phyloP scores from a whole-genome alignment of 2,797 vertebrate species.

The Phrynocephalus vlangalii region DNA sequence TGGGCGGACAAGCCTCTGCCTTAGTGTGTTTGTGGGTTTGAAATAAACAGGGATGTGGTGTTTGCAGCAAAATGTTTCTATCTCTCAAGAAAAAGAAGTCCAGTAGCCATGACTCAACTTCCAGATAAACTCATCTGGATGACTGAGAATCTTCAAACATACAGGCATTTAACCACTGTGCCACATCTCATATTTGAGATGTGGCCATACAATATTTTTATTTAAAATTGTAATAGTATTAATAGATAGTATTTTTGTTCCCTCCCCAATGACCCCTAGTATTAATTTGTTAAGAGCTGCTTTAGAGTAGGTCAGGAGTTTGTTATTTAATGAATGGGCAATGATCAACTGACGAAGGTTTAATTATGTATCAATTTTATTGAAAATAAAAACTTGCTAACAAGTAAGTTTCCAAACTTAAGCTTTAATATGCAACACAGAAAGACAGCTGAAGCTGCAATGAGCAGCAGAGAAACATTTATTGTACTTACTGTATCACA shows the following conservation, averaged over 20 bases:
- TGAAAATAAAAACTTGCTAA: conserved; percentile 38
- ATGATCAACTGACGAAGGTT: conserved; percentile 26
- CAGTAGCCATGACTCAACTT: too few species aligned
- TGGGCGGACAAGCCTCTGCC: too few species aligned
- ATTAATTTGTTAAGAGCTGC: background rate
- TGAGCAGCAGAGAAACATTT: conserved; percentile 72
- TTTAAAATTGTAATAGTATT: background rate
- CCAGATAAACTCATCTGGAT: too few species aligned
- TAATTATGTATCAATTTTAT: conserved; percentile 45
- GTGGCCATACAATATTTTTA: background rate
- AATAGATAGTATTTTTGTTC: background rate
- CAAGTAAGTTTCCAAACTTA: conserved; percentile 14
- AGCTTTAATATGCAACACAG: conserved; percentile 35
- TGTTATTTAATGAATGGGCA: background rate
- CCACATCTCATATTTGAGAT: background rate
- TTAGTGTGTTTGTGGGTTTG: too few species aligned
- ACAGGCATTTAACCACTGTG: too few species aligned
- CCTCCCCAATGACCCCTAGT: background rate
- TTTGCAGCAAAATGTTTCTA: too few species aligned
- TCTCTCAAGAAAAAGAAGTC: too few species aligned
- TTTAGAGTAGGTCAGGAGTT: background rate
- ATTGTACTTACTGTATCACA: conserved; percentile 70
- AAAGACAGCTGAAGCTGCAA: conserved; percentile 42
- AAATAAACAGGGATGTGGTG: too few species aligned
- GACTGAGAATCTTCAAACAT: too few species aligned